Conservation (phyloP, 64 coral and sea anemone genomes). For the Anthopleura sola region DNA sequence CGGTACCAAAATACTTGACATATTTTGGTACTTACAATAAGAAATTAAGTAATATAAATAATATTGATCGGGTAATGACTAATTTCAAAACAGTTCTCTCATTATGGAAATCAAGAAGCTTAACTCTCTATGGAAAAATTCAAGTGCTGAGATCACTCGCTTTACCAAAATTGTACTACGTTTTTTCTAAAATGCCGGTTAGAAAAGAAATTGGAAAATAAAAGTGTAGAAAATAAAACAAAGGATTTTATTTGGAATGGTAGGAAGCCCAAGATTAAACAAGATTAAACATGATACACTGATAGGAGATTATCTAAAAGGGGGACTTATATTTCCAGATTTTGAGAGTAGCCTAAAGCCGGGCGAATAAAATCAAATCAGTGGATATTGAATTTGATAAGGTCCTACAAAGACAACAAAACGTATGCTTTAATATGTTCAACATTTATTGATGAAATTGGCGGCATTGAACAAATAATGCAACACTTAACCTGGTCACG, state of each 20-base stretch:
- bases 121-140: conserved; percentile 29
- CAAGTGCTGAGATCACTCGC: background rate
- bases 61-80: background rate
- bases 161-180: conserved; percentile 14
- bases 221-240: background rate
- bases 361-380: conserved; percentile 1
- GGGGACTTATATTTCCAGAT: too few relatives aligned
- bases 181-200: background rate
- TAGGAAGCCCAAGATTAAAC: conserved; percentile 18
- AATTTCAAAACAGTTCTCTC: conserved; percentile 7
- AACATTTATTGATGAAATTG: conserved; percentile 14
- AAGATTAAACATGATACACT: too few relatives aligned
- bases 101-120: conserved; percentile 8
- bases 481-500: too few relatives aligned
- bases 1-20: too few relatives aligned
- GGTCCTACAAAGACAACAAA: background rate
- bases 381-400: conserved; percentile 10
- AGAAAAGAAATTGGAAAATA: conserved; percentile 10
- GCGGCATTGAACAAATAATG: conserved; percentile 10
- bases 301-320: too few relatives aligned
- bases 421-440: background rate
- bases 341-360: too few relatives aligned
- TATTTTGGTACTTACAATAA: too few relatives aligned
- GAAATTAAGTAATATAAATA: background rate
- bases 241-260: conserved; percentile 23